Evolutionary conservation across 2,113 vertebrate species (phyloP).

Genomic region (Prinia subflava): DNA sequence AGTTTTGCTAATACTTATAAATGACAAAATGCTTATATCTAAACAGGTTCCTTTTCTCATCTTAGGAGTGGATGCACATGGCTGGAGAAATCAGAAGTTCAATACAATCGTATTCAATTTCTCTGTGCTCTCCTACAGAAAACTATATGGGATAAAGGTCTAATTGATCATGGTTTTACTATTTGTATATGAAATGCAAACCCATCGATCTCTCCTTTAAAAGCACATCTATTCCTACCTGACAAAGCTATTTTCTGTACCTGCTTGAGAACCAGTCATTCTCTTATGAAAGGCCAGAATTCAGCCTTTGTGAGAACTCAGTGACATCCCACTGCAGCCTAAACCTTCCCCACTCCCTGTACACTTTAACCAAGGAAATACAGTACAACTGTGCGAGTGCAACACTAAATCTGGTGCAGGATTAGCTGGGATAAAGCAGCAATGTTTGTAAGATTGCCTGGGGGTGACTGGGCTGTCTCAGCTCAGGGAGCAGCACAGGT

Average conservation of each 20-base stretch:
- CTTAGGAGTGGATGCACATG: neutral
- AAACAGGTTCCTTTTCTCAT: neutral
- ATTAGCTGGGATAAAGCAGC: neutral
- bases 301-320: neutral
- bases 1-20: neutral
- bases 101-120: neutral
- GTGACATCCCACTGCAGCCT: neutral
- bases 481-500: neutral
- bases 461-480: neutral
- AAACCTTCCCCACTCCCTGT: neutral
- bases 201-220: neutral
- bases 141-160: neutral
- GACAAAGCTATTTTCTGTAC: neutral
- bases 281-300: neutral
- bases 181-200: neutral
- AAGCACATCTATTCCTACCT: neutral
- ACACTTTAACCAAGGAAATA: neutral
- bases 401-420: neutral
- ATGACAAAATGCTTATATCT: neutral
- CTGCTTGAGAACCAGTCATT: neutral
- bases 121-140: neutral
- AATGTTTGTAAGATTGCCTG: neutral
- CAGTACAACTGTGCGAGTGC: neutral
- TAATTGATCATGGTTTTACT: neutral
- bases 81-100: neutral